phyloP scores from a whole-genome alignment of 2,888 invertebrate species.

The Melanotus villosus region DNA sequence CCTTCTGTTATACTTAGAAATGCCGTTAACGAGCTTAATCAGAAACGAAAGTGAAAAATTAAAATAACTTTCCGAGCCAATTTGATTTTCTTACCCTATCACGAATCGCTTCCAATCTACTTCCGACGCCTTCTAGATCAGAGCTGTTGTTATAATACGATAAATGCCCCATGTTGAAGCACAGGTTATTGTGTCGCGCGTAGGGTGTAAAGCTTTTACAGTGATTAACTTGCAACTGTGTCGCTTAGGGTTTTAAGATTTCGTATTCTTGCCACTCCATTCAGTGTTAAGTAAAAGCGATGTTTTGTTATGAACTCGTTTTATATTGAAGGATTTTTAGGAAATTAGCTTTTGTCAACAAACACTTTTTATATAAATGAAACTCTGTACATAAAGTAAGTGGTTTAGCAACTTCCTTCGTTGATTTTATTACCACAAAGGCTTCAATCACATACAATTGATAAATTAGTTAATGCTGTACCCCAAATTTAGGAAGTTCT shows the following conservation, averaged over 20 bases:
- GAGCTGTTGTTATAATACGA: conserved; percentile 6
- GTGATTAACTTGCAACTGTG: conserved; percentile 22
- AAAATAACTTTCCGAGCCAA: not conserved
- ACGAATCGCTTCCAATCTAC: conserved; percentile 6
- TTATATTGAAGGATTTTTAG: conserved; percentile 14
- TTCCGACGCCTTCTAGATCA: conserved; percentile 11
- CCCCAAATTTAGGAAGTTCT: too few relatives aligned
- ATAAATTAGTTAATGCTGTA: too few relatives aligned
- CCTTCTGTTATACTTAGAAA: not conserved
- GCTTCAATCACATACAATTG: too few relatives aligned
- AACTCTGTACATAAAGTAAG: too few relatives aligned
- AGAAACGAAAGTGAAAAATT: not conserved
- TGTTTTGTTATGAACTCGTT: conserved; percentile 8
- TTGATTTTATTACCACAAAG: too few relatives aligned
- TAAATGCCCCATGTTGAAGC: conserved; percentile 16
- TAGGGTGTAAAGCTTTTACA: conserved; percentile 21
- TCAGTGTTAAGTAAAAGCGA: conserved; percentile 13
- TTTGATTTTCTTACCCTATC: conserved; percentile 6
- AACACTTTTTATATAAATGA: not conserved
- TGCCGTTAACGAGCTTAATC: not conserved
- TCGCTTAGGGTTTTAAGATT: conserved; percentile 23
- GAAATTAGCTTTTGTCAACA: conserved; percentile 9
- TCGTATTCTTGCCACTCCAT: conserved; percentile 11
- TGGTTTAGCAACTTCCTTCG: too few relatives aligned
- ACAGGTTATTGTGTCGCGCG: conserved; percentile 26